Base-by-base conservation (phyloP, 2,113 vertebrate species). In the Daphoenositta chrysoptera region DNA sequence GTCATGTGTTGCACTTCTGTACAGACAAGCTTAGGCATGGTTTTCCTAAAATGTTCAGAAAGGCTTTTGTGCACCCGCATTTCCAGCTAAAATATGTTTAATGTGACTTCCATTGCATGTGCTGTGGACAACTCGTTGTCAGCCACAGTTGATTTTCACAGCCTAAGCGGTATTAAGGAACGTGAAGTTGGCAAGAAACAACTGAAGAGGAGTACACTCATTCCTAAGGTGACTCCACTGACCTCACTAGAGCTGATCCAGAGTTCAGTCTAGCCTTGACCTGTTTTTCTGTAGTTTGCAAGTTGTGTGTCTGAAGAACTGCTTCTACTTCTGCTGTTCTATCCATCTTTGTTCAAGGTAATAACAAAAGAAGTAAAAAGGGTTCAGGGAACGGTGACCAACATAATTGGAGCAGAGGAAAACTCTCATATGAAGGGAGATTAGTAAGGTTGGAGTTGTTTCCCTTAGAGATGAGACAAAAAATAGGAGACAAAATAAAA, bases 181-280 rank as follows among this genome's bases (percentile, higher is more conserved):
- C 2, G 0, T 11, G 44, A 85, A 64, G 63, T 94, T 89, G 61
- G 72, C 85, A 83, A 88, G 44, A 40, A 91, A 60, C 51, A 63
- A 70, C 54, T 57, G 35, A 71, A 73, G 44, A 78, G 63, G 68
- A 90, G 53, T 42, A 35, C 15, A 11, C 20, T 92, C 71, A 85
- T 89, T 94, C 89, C 61, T 93, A 63, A 85, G 68, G 70, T 79
- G 56, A 68, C 51, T 90, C 51, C 1, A 4, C 37, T 81, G 90
- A 81, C 84, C 80, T 88, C 1, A 0, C 54, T 53, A 56, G 71
- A 86, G 56, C 60, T 83, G 50, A 75, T 84, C 47, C 73, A 37
- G 89, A 70, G 80, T 83, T 93, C 75, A 76, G 26, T 51, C 71
- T 70, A 71, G 83, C 82, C 93, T 96, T 96, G 93, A 93, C 70